Conservation (phyloP, 2,888 invertebrate species). For the Zaprionus obscuricornis region DNA sequence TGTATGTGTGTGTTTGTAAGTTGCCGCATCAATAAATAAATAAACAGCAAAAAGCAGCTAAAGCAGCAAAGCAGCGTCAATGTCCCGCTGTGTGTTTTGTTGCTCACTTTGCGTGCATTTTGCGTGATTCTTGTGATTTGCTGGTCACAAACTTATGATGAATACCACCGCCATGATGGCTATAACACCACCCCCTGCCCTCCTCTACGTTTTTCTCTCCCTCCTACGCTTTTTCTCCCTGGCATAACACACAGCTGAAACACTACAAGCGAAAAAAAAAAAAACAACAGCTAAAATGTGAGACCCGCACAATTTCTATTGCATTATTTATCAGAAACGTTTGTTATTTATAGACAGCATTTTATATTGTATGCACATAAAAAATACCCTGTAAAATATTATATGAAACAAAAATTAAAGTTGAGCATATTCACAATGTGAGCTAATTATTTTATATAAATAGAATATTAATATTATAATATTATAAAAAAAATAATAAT, state of each 20-base stretch:
- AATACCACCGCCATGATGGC: slow-evolving; percentile 31
- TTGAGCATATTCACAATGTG: too few relatives aligned
- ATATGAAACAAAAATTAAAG: too few relatives aligned
- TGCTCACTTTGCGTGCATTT: slow-evolving; percentile 52
- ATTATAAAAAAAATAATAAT: too few relatives aligned
- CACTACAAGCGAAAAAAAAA: too few relatives aligned
- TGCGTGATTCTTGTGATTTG: slow-evolving; percentile 53
- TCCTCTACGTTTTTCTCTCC: too few relatives aligned
- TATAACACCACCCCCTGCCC: background rate
- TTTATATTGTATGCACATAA: slow-evolving; percentile 25
- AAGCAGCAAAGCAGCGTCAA: slow-evolving; percentile 4
- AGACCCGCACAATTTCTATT: slow-evolving; percentile 51
- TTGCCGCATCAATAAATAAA: slow-evolving; percentile 60
- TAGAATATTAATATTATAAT: too few relatives aligned
- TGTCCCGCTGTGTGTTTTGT: slow-evolving; percentile 7
- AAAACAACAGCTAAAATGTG: background rate
- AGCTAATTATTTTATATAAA: too few relatives aligned
- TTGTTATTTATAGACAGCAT: slow-evolving; percentile 59
- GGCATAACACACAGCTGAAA: too few relatives aligned
- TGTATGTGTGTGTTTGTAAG: slow-evolving; percentile 24
- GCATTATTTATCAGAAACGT: slow-evolving; percentile 65
- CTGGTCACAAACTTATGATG: slow-evolving; percentile 47
- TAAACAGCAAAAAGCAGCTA: slow-evolving; percentile 52
- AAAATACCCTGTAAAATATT: too few relatives aligned
- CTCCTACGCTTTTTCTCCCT: too few relatives aligned